A percentile compares a stretch with the other conserved stretches of the same genome.
Evolutionary conservation across 1,140 invertebrate genomes (phyloP).

Genomic region (Bombus waltoni): DNA sequence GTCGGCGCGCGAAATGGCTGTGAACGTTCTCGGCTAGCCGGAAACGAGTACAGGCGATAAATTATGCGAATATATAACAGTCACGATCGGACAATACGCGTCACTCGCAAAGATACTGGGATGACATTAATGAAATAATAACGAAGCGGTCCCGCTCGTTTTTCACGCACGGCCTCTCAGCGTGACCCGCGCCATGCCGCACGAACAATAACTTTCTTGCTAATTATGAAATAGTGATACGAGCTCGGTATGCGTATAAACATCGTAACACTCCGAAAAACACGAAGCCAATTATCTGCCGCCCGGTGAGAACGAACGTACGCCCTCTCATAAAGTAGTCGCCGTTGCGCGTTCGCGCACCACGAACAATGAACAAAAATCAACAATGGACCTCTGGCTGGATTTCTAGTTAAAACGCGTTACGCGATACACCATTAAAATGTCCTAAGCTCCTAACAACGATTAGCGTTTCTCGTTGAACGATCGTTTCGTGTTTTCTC

Average conservation of each 20-base stretch:
- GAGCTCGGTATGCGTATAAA: constrained; percentile 67
- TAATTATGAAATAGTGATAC: constrained; percentile 76
- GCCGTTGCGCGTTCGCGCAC: constrained; percentile 16
- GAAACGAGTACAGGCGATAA: constrained; percentile 29
- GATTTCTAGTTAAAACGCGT: constrained; percentile 31
- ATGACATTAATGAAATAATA: constrained; percentile 65
- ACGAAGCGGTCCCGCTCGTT: constrained; percentile 55
- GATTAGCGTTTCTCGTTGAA: constrained; percentile 3
- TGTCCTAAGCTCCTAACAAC: background rate
- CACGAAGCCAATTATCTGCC: constrained; percentile 69
- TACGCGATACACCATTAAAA: background rate
- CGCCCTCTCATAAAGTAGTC: constrained; percentile 66
- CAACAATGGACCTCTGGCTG: constrained; percentile 24
- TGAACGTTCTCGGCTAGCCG: background rate
- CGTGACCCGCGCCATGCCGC: constrained; percentile 41
- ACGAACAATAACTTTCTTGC: constrained; percentile 68
- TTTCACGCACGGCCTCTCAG: constrained; percentile 54
- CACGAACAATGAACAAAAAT: constrained; percentile 65
- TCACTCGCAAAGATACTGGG: constrained; percentile 24
- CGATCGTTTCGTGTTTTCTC: background rate
- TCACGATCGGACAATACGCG: constrained; percentile 31
- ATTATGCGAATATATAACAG: constrained; percentile 32
- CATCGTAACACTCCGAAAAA: constrained; percentile 70
- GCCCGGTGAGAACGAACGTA: constrained; percentile 64
- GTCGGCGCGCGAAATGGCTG: background rate